These are phyloP conservation scores for Graphium colonna DNA, from an alignment of 2,888 invertebrate species.

Conservation along the genomic window DNA sequence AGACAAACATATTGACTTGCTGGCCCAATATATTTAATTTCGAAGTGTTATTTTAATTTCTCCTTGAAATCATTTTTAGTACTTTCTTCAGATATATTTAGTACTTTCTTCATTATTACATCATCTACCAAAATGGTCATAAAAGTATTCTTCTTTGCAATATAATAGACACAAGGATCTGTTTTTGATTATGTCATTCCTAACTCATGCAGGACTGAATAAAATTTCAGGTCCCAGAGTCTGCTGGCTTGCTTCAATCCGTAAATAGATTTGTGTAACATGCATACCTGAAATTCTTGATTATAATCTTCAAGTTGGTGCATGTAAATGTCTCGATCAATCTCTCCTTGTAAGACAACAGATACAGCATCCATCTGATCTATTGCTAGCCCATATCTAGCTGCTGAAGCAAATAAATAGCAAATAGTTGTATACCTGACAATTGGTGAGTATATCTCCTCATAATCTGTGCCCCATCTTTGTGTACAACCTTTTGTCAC, in stretches of 20 bases:
- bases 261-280: conserved; percentile 28
- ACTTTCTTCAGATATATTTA: too few relatives aligned
- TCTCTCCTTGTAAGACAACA: conserved; percentile 31
- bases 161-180: conserved; percentile 34
- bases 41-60: conserved; percentile 26
- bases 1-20: conserved; percentile 20
- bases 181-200: conserved; percentile 29
- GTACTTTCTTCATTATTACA: too few relatives aligned
- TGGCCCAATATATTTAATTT: conserved; percentile 28
- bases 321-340: conserved; percentile 32
- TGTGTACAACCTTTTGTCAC: conserved; percentile 31
- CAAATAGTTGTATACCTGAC: conserved; percentile 28
- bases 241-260: conserved; percentile 29
- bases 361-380: conserved; percentile 30
- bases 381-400: conserved; percentile 25
- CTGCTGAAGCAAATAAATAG: conserved; percentile 25
- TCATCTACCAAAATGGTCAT: conserved; percentile 33
- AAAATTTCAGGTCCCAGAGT: conserved; percentile 31
- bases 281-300: conserved; percentile 20
- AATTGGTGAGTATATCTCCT: conserved; percentile 30
- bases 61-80: conserved; percentile 23
- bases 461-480: conserved; percentile 25
- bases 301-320: conserved; percentile 19
- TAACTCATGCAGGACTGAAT: conserved; percentile 27
- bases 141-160: conserved; percentile 23